Percentiles rank a stretch among this genome's conserved stretches.
phyloP scores from a whole-genome alignment of 1,140 invertebrate genomes.

The Zaprionus tsacasi region DNA sequence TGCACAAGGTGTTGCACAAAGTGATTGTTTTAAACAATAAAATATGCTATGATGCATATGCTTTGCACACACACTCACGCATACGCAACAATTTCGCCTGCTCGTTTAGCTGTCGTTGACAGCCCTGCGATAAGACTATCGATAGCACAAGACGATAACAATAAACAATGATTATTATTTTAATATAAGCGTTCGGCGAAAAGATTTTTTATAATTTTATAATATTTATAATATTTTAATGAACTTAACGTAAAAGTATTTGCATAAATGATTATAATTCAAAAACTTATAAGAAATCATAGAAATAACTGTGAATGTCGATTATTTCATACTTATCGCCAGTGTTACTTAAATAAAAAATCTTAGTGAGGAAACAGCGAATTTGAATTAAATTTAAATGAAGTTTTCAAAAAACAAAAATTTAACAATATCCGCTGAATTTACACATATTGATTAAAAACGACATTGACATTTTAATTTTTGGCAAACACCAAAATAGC shows the following conservation, averaged over 20 bases:
- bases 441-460: neutral
- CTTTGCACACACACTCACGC: conserved; percentile 48
- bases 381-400: neutral
- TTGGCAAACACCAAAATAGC: neutral
- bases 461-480: neutral
- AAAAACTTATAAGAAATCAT: neutral
- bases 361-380: neutral
- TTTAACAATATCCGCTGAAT: neutral
- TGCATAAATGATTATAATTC: neutral
- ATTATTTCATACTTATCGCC: neutral
- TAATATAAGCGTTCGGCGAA: neutral
- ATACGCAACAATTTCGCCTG: conserved; percentile 73
- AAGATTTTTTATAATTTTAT: neutral
- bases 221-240: too few relatives aligned
- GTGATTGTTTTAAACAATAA: conserved; percentile 50
- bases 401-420: neutral
- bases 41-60: conserved; percentile 59
- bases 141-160: conserved; percentile 11
- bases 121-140: conserved; percentile 28
- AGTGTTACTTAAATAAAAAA: neutral
- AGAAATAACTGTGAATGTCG: conserved; percentile 19
- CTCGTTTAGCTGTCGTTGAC: conserved; percentile 14
- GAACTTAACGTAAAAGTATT: too few relatives aligned
- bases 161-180: neutral
- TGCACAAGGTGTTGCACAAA: conserved; percentile 61